Conservation (phyloP, 2,797 vertebrate genomes). For the Platalea minor region DNA sequence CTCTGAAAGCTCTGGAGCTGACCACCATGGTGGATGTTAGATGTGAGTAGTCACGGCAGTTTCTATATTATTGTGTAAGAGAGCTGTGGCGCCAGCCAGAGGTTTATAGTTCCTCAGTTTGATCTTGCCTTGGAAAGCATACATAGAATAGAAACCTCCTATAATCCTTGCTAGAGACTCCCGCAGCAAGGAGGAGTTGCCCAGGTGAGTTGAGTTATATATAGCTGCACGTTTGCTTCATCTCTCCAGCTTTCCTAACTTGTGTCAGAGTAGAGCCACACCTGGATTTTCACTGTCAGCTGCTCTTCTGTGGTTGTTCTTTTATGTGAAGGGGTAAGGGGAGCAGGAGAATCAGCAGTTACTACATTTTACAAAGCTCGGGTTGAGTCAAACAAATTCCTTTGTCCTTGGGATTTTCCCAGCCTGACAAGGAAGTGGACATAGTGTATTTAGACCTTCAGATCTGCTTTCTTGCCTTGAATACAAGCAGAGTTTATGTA, state of each 20-base stretch:
- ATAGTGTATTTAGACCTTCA: neutral
- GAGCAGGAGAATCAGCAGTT: neutral
- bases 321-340: fast-evolving
- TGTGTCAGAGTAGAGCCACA: neutral
- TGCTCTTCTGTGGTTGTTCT: neutral
- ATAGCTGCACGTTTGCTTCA: neutral
- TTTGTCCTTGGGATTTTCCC: neutral
- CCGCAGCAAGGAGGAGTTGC: neutral
- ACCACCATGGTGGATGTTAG: neutral
- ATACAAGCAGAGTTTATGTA: neutral
- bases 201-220: neutral
- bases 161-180: neutral
- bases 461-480: neutral
- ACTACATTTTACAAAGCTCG: neutral
- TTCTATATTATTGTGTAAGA: neutral
- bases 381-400: neutral
- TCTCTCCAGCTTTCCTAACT: neutral
- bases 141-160: neutral
- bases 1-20: neutral
- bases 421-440: neutral
- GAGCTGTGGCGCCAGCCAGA: neutral
- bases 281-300: neutral
- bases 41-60: neutral
- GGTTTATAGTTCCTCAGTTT: neutral
- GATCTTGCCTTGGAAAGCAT: neutral